These are phyloP conservation scores for Sphenopsis melanotis DNA, from an alignment of 2,797 vertebrate species.

Conservation along the genomic window DNA sequence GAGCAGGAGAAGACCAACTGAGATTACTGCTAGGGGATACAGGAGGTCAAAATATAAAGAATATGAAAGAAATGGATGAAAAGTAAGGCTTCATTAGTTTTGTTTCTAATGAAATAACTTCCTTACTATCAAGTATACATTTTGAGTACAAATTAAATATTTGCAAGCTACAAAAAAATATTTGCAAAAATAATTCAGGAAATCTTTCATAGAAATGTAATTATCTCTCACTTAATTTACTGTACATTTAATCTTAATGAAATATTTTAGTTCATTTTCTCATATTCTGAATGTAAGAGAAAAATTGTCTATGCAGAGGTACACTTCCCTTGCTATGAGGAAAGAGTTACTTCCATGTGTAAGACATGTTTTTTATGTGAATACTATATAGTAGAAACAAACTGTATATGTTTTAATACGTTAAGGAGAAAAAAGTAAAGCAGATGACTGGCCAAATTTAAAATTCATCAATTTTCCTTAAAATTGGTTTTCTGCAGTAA, in stretches of 20 bases:
- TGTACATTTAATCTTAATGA: neutral
- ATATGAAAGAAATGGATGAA: neutral
- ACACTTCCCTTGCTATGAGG: neutral
- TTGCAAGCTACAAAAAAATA: neutral
- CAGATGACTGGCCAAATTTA: neutral
- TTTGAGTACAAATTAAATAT: neutral
- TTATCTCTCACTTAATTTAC: neutral
- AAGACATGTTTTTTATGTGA: neutral
- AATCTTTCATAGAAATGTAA: neutral
- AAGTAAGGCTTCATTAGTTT: neutral
- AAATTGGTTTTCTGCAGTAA: neutral
- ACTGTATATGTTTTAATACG: neutral
- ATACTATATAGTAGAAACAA: neutral
- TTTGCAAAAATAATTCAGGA: neutral
- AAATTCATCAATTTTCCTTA: neutral
- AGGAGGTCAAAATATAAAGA: neutral
- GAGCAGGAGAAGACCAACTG: neutral
- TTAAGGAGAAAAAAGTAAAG: neutral
- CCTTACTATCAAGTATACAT: neutral
- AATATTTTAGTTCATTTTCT: neutral
- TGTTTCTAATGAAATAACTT: neutral
- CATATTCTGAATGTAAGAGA: neutral
- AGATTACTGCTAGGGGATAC: neutral
- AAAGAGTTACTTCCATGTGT: neutral
- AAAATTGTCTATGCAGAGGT: neutral